phyloP scores from a whole-genome alignment of 2,888 invertebrate genomes.

The Autographa pulchrina region DNA sequence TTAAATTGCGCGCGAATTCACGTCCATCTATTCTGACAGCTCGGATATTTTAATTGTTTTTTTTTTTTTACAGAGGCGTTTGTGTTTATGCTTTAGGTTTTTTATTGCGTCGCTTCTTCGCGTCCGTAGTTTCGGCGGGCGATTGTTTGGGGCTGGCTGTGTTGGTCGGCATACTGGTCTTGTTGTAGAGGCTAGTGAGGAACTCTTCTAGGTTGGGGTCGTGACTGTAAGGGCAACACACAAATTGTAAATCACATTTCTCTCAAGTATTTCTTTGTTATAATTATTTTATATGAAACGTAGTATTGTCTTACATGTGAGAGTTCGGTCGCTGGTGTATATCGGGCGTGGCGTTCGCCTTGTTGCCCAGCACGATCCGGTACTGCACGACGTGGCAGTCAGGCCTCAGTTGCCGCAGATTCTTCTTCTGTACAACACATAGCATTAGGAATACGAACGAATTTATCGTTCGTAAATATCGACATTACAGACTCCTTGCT shows the following conservation, averaged over 20 bases:
- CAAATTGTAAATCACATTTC: background rate
- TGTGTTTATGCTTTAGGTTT: slow-evolving; percentile 76
- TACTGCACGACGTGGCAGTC: slow-evolving; percentile 98
- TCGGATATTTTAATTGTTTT: slow-evolving; percentile 33
- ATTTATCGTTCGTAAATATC: background rate
- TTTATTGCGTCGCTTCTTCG: slow-evolving; percentile 81
- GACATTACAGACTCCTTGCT: background rate
- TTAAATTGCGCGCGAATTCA: slow-evolving; percentile 56
- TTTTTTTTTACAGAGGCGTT: slow-evolving; percentile 31
- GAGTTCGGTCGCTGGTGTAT: slow-evolving; percentile 72
- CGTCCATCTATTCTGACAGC: slow-evolving; percentile 56
- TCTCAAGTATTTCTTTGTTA: no score
- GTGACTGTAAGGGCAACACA: slow-evolving; percentile 79
- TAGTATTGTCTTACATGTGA: slow-evolving; percentile 62
- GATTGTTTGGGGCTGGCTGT: slow-evolving; percentile 61
- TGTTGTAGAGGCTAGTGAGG: slow-evolving; percentile 94
- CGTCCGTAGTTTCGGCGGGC: slow-evolving; percentile 65
- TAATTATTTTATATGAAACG: no score
- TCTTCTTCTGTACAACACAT: slow-evolving; percentile 77
- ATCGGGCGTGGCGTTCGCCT: slow-evolving; percentile 84
- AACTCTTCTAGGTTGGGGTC: slow-evolving; percentile 95
- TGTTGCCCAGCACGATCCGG: slow-evolving; percentile 94
- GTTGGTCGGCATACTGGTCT: slow-evolving; percentile 84
- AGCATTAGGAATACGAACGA: background rate
- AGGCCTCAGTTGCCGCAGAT: slow-evolving; percentile 93